Conservation (phyloP, 2,888 invertebrate species). For the Melolontha melolontha region DNA sequence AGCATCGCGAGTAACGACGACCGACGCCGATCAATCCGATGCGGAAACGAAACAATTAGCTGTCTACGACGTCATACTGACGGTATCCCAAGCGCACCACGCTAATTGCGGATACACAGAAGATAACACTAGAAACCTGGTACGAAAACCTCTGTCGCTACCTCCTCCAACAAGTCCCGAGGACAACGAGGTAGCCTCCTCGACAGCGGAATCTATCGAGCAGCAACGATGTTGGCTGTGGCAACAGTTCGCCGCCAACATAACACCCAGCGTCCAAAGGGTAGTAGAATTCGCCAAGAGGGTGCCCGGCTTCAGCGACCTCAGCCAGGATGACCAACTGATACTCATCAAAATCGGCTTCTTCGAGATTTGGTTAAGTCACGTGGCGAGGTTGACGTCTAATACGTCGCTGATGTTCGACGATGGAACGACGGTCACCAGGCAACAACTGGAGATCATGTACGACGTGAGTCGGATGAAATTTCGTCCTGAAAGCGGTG, state of each 20-base stretch:
- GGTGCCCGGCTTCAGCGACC: slow-evolving; percentile 90
- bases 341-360: slow-evolving; percentile 97
- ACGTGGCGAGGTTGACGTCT: slow-evolving; percentile 84
- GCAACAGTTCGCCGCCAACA: slow-evolving; percentile 86
- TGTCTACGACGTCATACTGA: slow-evolving; percentile 83
- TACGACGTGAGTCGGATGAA: slow-evolving; percentile 80
- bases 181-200: slow-evolving; percentile 66
- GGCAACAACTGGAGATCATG: slow-evolving; percentile 86
- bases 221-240: slow-evolving; percentile 85
- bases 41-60: slow-evolving; percentile 71
- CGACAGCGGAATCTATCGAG: slow-evolving; percentile 75
- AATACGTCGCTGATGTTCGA: slow-evolving; percentile 86
- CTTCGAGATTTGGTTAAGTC: slow-evolving; percentile 95
- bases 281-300: slow-evolving; percentile 97
- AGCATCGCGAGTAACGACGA: slow-evolving; percentile 66
- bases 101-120: slow-evolving; percentile 90
- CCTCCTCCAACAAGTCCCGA: slow-evolving; percentile 61
- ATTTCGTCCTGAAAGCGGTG: slow-evolving; percentile 1
- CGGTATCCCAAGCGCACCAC: slow-evolving; percentile 87
- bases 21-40: slow-evolving; percentile 63
- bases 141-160: slow-evolving; percentile 78
- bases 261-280: slow-evolving; percentile 91
- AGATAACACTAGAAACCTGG: slow-evolving; percentile 79
- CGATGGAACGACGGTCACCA: slow-evolving; percentile 87
- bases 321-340: slow-evolving; percentile 96